Evolutionary conservation across 2,888 invertebrate species (phyloP).

Genomic region (Synergus itoensis): DNA sequence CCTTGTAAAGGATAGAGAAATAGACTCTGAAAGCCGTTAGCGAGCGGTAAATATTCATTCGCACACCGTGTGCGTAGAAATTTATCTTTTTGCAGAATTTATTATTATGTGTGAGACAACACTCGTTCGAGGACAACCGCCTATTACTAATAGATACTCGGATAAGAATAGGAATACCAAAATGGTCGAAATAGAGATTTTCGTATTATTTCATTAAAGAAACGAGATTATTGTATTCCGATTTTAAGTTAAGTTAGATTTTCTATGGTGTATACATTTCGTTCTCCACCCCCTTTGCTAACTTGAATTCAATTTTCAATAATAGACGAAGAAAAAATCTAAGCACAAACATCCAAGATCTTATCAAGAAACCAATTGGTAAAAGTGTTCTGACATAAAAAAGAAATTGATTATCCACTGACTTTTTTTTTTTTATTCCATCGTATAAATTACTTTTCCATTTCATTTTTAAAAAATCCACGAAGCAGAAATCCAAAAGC

Average conservation of each 20-base stretch:
- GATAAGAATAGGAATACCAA: slow-evolving; percentile 11
- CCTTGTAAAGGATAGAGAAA: slow-evolving; percentile 29
- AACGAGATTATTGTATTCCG: neutral
- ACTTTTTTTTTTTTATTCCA: neutral
- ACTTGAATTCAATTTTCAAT: neutral
- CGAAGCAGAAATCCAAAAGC: neutral
- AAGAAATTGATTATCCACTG: too few species aligned
- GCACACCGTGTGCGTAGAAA: slow-evolving; percentile 17
- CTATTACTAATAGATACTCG: slow-evolving; percentile 29
- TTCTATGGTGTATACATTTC: neutral
- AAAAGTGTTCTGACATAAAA: neutral
- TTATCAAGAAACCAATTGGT: slow-evolving; percentile 5
- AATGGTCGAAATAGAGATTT: neutral
- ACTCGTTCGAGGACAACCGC: slow-evolving; percentile 21
- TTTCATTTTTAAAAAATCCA: neutral
- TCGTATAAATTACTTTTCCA: neutral
- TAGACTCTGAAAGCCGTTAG: slow-evolving; percentile 24
- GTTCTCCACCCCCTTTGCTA: neutral
- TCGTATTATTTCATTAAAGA: neutral
- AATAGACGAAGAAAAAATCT: neutral
- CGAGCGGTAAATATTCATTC: slow-evolving; percentile 40
- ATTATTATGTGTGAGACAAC: slow-evolving; percentile 28
- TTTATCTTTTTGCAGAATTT: slow-evolving; percentile 31
- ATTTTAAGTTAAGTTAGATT: neutral
- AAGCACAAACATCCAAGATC: slow-evolving; percentile 7